Conservation (phyloP, 2,888 invertebrate species). For the Aspidapion aeneum region DNA sequence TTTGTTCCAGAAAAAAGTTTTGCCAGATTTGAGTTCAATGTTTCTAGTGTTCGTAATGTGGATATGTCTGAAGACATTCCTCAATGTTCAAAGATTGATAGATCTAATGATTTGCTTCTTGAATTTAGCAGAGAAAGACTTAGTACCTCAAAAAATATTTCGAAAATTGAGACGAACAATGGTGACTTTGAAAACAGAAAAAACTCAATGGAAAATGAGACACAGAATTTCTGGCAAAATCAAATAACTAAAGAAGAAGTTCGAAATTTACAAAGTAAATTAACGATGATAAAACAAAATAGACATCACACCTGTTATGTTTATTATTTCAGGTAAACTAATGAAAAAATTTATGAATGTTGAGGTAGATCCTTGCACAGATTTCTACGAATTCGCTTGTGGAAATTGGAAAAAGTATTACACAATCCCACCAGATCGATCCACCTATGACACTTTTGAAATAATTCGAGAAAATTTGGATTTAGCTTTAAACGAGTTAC, state of each 20-base stretch:
- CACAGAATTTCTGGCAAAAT: slow-evolving; percentile 23
- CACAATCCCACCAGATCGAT: slow-evolving; percentile 79
- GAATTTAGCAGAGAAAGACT: not conserved
- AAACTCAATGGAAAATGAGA: slow-evolving; percentile 9
- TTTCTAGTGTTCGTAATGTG: not conserved
- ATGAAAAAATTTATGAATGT: slow-evolving; percentile 78
- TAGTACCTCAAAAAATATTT: not conserved
- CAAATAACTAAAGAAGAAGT: slow-evolving; percentile 25
- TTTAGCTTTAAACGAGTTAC: slow-evolving; percentile 62
- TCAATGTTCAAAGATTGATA: not conserved
- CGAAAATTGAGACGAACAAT: not conserved
- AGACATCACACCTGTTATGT: not conserved
- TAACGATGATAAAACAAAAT: not conserved
- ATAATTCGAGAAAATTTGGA: slow-evolving; percentile 69
- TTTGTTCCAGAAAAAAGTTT: slow-evolving; percentile 28
- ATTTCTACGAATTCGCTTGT: slow-evolving; percentile 83
- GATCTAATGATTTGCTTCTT: not conserved
- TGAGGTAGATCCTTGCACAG: slow-evolving; percentile 70
- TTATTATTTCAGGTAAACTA: slow-evolving; percentile 36
- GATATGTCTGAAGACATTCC: not conserved
- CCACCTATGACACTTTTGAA: slow-evolving; percentile 25
- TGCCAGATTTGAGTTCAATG: not conserved
- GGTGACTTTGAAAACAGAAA: not conserved
- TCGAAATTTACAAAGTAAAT: slow-evolving; percentile 31
- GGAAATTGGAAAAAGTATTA: slow-evolving; percentile 83